Conservation (phyloP, 2,113 vertebrate species). For the Rhinichthys klamathensis region DNA sequence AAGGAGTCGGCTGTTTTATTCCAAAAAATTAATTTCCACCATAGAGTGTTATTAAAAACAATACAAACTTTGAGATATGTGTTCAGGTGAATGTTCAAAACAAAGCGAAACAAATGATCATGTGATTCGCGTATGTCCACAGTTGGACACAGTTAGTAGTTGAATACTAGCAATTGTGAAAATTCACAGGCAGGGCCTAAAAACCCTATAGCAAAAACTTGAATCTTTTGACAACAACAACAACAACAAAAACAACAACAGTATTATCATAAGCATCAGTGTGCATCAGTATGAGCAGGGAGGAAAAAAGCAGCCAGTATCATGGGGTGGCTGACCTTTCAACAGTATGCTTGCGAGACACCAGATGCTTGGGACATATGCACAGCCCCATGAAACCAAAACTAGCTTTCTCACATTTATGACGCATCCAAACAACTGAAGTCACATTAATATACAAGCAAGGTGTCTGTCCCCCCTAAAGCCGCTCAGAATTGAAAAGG, state of each 20-base stretch:
- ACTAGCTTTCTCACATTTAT: constrained; percentile 47
- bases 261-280: not conserved
- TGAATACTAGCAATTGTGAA: too few relatives aligned
- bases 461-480: not conserved
- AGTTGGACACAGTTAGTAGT: not conserved
- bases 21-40: not conserved
- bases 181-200: not conserved
- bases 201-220: not conserved
- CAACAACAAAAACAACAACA: not conserved
- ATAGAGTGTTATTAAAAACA: not conserved
- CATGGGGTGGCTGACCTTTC: constrained; percentile 53
- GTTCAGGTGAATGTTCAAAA: not conserved
- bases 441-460: constrained; percentile 37
- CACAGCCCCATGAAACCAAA: constrained; percentile 51
- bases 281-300: constrained; percentile 12
- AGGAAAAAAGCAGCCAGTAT: constrained; percentile 19
- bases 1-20: not conserved
- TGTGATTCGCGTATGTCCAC: not conserved
- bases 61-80: not conserved
- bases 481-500: constrained; percentile 4
- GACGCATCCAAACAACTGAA: constrained; percentile 39
- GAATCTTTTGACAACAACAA: not conserved
- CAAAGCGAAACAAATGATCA: not conserved
- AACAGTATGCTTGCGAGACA: constrained; percentile 46
- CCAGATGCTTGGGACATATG: constrained; percentile 61